These are phyloP conservation scores for Eupristina koningsbergeri DNA, from an alignment of 1,140 invertebrate genomes.

Conservation along the genomic window DNA sequence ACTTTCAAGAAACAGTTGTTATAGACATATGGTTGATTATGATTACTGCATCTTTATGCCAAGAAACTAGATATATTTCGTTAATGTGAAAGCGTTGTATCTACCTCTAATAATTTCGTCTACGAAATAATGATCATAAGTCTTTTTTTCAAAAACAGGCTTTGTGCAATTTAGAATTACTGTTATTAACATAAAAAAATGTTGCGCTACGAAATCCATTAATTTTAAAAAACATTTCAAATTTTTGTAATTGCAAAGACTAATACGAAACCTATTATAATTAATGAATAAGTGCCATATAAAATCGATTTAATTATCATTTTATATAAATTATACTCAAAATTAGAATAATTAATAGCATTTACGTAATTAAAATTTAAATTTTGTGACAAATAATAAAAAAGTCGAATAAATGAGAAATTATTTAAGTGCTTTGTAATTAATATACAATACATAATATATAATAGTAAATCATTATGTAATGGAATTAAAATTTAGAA, in stretches of 20 bases:
- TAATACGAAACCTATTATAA: neutral
- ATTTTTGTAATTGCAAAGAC: neutral
- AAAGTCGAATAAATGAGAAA: too few species aligned
- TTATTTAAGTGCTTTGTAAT: too few species aligned
- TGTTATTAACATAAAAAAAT: neutral
- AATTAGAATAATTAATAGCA: neutral
- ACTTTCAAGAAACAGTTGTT: conserved; percentile 15
- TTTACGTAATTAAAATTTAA: too few species aligned
- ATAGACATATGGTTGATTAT: conserved; percentile 18
- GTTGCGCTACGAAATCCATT: neutral
- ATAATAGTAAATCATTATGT: too few species aligned
- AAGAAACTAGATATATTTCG: neutral
- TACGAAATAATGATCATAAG: conserved; percentile 12
- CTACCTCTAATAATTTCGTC: neutral
- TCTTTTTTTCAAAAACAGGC: neutral
- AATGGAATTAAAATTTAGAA: too few species aligned
- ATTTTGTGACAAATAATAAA: too few species aligned
- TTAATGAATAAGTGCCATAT: neutral
- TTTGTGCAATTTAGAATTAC: neutral
- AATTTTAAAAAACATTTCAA: neutral
- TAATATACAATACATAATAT: too few species aligned
- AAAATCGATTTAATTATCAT: neutral
- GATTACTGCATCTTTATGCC: conserved; percentile 16
- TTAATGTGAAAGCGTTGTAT: conserved; percentile 8
- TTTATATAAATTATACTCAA: neutral